Evolutionary conservation across 1,140 invertebrate genomes (phyloP).

Genomic region (Streblospio benedicti): DNA sequence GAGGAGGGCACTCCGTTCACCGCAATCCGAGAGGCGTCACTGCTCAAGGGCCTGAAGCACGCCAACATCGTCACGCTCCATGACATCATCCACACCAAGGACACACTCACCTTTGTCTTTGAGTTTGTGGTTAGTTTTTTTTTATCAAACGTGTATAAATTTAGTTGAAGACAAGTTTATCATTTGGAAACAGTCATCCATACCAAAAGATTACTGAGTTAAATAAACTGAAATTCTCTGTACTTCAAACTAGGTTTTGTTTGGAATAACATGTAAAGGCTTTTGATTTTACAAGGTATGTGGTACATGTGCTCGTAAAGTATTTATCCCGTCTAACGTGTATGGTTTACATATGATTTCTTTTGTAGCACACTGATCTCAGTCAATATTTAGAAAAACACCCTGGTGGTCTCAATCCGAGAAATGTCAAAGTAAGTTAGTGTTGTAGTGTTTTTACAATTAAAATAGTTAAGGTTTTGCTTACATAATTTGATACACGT

Average conservation of each 20-base stretch:
- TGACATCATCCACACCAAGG: conserved; percentile 94
- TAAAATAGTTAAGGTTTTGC: not conserved
- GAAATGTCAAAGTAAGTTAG: conserved; percentile 21
- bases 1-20: conserved; percentile 68
- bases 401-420: conserved; percentile 75
- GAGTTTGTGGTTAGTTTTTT: conserved; percentile 93
- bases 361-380: conserved; percentile 80
- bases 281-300: too few relatives aligned
- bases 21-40: conserved; percentile 68
- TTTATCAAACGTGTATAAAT: not conserved
- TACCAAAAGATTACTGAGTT: too few relatives aligned
- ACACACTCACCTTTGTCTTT: conserved; percentile 96
- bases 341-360: conserved; percentile 3
- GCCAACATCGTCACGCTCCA: conserved; percentile 96
- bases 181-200: too few relatives aligned
- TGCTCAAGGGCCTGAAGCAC: conserved; percentile 94
- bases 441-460: conserved; percentile 14
- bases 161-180: too few relatives aligned
- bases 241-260: too few relatives aligned
- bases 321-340: too few relatives aligned
- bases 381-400: conserved; percentile 96
- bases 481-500: not conserved
- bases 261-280: too few relatives aligned
- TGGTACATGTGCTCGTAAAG: too few relatives aligned
- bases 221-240: not conserved